Base-by-base conservation (phyloP, 1,140 invertebrate species). In the Euwallacea similis region DNA sequence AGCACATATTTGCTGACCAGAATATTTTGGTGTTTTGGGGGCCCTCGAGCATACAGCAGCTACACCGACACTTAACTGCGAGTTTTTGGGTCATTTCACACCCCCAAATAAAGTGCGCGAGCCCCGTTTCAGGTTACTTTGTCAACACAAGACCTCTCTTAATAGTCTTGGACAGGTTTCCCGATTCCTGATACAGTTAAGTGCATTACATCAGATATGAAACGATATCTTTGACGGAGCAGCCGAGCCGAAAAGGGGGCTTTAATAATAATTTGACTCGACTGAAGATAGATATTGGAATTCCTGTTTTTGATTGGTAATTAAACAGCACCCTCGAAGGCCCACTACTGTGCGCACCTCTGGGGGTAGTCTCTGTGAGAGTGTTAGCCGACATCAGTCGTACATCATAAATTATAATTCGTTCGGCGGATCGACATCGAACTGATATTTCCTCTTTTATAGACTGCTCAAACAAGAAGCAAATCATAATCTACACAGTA, bases 261-360 rank as follows among this genome's bases (percentile, higher is more conserved):
- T 33, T 33, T 33, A 33, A 33, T 33, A 33, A 33, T 33, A 33
- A 33, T 33, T 33, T 33, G 21, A 33, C 21, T 33, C 21, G 21
- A 33, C 33, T 69, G 9, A 10, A 50, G 42, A 66, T 66, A 70
- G 67, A 76, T 78, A 78, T 78, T 77, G 77, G 77, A 78, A 78
- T 78, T 76, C 76, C 72, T 76, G 71, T 70, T 72, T 61, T 61
- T 55, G 64, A 62, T 63, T 63, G 73, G 72, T 78, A 78, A 78
- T 78, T 78, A 78, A 78, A 78, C 76, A 70, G 73, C 76, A 77
- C 77, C 77, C 77, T 74, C 71, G 68, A 69, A 60, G 70, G 70
- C 75, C 75, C 69, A 74, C 73, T 76, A 74, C 75, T 74, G 75
- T 74, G 75, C 65, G 50, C 43, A 60, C 60, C 42, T 64, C 60